Evolutionary conservation across 1,140 invertebrate genomes (phyloP).

Genomic region (Belonocnema kinseyi): DNA sequence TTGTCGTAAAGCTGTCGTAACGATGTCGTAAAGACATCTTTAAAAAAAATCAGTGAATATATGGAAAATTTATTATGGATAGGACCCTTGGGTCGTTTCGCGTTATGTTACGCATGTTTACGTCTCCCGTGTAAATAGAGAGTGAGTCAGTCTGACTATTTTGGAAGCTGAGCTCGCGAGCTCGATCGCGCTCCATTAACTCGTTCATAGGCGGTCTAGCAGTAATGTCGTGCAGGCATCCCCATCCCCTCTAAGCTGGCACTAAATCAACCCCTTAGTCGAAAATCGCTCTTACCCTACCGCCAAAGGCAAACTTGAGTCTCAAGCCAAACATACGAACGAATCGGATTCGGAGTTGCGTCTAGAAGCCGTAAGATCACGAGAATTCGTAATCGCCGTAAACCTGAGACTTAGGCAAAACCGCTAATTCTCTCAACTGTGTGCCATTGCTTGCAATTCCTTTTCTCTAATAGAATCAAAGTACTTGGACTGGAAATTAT

Average conservation of each 20-base stretch:
- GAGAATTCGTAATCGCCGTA: constrained; percentile 69
- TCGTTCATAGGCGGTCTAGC: constrained; percentile 70
- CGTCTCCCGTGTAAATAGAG: background rate
- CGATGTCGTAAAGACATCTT: too few species aligned
- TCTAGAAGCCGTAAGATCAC: constrained; percentile 57
- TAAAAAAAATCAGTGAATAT: too few species aligned
- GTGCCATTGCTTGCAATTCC: constrained; percentile 41
- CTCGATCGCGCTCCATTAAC: constrained; percentile 69
- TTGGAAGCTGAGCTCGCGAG: constrained; percentile 43
- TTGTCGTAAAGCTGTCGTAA: too few species aligned
- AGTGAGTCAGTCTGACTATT: constrained; percentile 4
- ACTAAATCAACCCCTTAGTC: constrained; percentile 67
- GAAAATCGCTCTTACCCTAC: constrained; percentile 39
- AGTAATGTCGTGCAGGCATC: constrained; percentile 54
- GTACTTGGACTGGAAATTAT: constrained; percentile 4
- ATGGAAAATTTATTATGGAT: too few species aligned
- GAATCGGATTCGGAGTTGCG: constrained; percentile 48
- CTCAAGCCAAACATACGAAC: constrained; percentile 70
- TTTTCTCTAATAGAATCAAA: background rate
- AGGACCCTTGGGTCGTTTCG: background rate
- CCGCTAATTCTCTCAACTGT: constrained; percentile 61
- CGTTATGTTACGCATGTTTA: too few species aligned
- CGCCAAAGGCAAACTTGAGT: constrained; percentile 65
- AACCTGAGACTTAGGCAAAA: constrained; percentile 69
- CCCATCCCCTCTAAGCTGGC: constrained; percentile 63